phyloP scores from a whole-genome alignment of 1,140 invertebrate genomes.

The Drosophila auraria region DNA sequence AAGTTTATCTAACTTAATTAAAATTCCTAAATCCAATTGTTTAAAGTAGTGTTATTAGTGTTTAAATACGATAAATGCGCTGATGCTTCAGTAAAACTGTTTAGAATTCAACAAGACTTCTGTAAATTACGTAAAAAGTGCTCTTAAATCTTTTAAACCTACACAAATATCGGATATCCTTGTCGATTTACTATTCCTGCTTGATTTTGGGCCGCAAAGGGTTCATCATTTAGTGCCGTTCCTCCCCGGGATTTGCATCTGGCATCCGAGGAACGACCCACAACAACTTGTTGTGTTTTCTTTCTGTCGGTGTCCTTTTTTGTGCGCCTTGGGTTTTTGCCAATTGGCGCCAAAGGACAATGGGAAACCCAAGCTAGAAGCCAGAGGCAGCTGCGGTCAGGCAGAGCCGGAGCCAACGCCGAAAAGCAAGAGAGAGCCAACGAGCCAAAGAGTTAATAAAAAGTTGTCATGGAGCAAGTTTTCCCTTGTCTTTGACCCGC shows the following conservation, averaged over 20 bases:
- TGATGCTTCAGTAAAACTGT: background rate
- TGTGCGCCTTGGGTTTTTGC: constrained; percentile 29
- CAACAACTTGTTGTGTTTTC: constrained; percentile 68
- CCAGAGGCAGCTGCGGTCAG: constrained; percentile 17
- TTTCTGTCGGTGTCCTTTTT: constrained; percentile 23
- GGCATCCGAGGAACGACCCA: constrained; percentile 30
- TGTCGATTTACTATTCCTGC: constrained; percentile 5
- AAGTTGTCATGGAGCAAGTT: constrained; percentile 62
- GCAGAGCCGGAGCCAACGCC: background rate
- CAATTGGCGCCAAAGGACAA: constrained; percentile 56
- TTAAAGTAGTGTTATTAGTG: background rate
- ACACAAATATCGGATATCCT: background rate
- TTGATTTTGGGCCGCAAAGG: constrained; percentile 22
- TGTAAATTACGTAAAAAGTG: background rate
- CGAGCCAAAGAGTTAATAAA: constrained; percentile 75
- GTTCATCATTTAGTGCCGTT: constrained; percentile 16
- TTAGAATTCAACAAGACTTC: background rate
- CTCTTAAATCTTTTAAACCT: background rate
- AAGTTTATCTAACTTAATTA: background rate
- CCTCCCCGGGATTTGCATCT: constrained; percentile 61
- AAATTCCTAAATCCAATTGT: background rate
- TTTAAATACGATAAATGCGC: background rate
- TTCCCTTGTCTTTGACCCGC: constrained; percentile 19
- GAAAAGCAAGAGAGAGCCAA: constrained; percentile 25
- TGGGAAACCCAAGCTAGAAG: constrained; percentile 25